phyloP scores from a whole-genome alignment of 2,113 vertebrate genomes.

The Nettapus auritus region DNA sequence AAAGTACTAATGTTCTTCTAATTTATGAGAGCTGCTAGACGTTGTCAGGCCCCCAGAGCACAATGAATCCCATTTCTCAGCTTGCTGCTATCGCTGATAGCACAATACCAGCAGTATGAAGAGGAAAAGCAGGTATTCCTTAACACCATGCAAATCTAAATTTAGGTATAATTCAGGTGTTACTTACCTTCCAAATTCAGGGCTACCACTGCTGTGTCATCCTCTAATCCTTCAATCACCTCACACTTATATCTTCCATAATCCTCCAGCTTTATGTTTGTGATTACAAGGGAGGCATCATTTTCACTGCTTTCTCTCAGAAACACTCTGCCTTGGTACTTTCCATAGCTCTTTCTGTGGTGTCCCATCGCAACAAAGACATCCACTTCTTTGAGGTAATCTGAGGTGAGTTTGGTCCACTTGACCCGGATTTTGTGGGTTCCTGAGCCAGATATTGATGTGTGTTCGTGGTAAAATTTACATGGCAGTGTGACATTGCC shows the following conservation, averaged over 20 bases:
- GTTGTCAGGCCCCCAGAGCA: neutral
- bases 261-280: conserved; percentile 82
- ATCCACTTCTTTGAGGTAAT: conserved; percentile 84
- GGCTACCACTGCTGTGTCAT: conserved; percentile 78
- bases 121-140: neutral
- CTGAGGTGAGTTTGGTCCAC: conserved; percentile 91
- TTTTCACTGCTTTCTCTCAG: conserved; percentile 76
- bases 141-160: accelerated
- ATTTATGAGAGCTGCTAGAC: neutral
- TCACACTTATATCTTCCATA: conserved; percentile 91
- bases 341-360: conserved; percentile 85
- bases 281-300: conserved; percentile 88
- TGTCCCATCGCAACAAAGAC: conserved; percentile 91
- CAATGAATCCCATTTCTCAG: neutral
- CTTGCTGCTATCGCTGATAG: neutral
- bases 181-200: conserved; percentile 84
- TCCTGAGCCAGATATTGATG: conserved; percentile 63
- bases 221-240: conserved; percentile 87
- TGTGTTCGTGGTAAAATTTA: conserved; percentile 74
- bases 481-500: conserved; percentile 91
- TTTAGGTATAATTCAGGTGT: too few relatives aligned
- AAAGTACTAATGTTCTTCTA: neutral
- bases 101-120: neutral
- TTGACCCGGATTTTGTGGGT: conserved; percentile 85
- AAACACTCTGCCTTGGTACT: conserved; percentile 82